Evolutionary conservation across 35 echinoderm and acorn worm genomes (phyloP).

Genomic region (Ophioderma brevispina): DNA sequence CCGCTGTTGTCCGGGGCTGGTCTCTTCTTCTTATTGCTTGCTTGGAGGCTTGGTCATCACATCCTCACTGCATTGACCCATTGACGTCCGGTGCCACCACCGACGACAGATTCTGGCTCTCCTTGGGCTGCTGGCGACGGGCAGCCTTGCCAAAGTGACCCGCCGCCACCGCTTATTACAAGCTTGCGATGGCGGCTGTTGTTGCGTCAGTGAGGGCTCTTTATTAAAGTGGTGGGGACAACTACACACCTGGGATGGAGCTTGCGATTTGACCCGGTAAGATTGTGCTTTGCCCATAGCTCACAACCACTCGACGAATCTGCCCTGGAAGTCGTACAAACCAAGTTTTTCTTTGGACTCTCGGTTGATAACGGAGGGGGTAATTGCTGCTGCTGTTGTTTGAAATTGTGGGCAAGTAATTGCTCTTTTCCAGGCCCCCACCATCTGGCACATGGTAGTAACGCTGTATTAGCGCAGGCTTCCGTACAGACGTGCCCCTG

Average conservation of each 20-base stretch:
- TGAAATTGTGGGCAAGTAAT: slow-evolving; percentile 39
- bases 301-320: slow-evolving; percentile 7
- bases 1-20: neutral
- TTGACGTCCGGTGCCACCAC: neutral
- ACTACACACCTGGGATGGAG: neutral
- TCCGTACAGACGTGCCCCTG: slow-evolving; percentile 30
- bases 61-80: neutral
- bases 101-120: neutral
- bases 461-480: neutral
- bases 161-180: neutral
- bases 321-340: neutral
- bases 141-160: neutral
- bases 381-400: slow-evolving; percentile 60
- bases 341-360: slow-evolving; percentile 7
- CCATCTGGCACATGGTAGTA: neutral
- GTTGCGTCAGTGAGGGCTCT: neutral
- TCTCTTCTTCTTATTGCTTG: slow-evolving; percentile 34
- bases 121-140: neutral
- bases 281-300: slow-evolving; percentile 48
- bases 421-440: slow-evolving; percentile 38
- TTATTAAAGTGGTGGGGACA: neutral
- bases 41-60: neutral
- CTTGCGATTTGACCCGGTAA: slow-evolving; percentile 32
- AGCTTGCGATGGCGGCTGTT: neutral
- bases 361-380: slow-evolving; percentile 1